Conservation (phyloP, 2,113 vertebrate genomes). For the Phocoena phocoena region DNA sequence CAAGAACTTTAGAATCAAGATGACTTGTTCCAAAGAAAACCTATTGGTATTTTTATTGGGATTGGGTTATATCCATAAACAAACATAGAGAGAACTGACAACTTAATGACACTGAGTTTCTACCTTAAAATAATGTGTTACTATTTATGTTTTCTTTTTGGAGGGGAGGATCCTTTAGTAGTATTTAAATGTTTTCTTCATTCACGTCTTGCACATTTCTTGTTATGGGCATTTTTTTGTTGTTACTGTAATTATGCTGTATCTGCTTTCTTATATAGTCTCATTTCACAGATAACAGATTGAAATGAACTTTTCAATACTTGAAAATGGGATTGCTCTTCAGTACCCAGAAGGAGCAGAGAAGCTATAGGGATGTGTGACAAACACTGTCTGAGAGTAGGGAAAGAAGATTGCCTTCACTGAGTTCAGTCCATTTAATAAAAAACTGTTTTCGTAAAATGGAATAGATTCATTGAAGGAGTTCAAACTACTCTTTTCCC, state of each 20-base stretch:
- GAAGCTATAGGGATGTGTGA: not conserved
- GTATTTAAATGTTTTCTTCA: not conserved
- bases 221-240: not conserved
- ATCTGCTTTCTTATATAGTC: not conserved
- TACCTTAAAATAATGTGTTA: not conserved
- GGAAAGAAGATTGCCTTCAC: not conserved
- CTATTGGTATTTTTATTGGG: not conserved
- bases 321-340: conserved; percentile 24
- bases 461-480: not conserved
- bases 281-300: conserved; percentile 21
- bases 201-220: not conserved
- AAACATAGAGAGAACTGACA: not conserved
- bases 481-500: not conserved
- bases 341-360: not conserved
- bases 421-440: conserved; percentile 26
- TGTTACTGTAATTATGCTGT: conserved; percentile 21
- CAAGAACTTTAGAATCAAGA: not conserved
- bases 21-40: not conserved
- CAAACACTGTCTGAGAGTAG: not conserved
- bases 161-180: not conserved
- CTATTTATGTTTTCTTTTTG: not conserved
- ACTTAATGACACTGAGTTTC: not conserved
- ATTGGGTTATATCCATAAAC: not conserved
- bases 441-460: conserved; percentile 14
- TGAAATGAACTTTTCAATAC: not conserved